Evolutionary conservation across 2,113 vertebrate genomes (phyloP), one percentile per base, ranked within the genome.

Genomic region (Apeltes quadracus): DNA sequence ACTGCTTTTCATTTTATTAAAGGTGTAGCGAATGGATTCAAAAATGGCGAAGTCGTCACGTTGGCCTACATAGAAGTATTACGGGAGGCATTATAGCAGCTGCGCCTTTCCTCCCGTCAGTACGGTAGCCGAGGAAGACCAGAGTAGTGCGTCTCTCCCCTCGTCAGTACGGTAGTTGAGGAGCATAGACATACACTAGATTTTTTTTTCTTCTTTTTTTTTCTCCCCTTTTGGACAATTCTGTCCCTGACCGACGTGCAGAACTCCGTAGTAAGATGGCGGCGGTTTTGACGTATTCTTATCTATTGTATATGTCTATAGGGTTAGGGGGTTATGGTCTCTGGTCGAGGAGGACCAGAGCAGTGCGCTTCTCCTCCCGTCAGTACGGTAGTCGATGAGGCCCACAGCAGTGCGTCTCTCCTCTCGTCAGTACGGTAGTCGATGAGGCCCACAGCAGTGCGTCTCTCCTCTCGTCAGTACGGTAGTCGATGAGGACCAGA

Each of bases 371-470:
- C 13, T 82, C 0, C 14, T 70, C 0, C 0, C 3, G 25, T 66
- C 38, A 25, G 32, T 85, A 78, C 84, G 76, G 69, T 72, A 64
- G 4, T 3, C 2, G 1, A 8, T 10, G 0, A 11, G 20, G 12
- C 0, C 7, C 3, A 13, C 2, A 55, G 2, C 10, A 18, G 3
- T 18, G 43, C 43, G 15, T 11, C 34, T 23, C 13, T 82, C 0
- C 14, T 70, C 0, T 0, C 3, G 25, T 66, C 38, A 25, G 32
- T 85, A 78, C 84, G 76, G 69, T 72, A 64, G 3, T 3, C 2
- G 1, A 8, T 13, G 0, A 11, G 20, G 12, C 0, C 7, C 3
- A 13, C 2, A 58, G 11, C 32, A 7, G 12, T 63, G 67, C 23
- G 0, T 20, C 7, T 66, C 39, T 83, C 0, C 12, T 69, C 0